Evolutionary conservation across 2,797 vertebrate species (phyloP).

Genomic region (Zenarchopterus dispar): DNA sequence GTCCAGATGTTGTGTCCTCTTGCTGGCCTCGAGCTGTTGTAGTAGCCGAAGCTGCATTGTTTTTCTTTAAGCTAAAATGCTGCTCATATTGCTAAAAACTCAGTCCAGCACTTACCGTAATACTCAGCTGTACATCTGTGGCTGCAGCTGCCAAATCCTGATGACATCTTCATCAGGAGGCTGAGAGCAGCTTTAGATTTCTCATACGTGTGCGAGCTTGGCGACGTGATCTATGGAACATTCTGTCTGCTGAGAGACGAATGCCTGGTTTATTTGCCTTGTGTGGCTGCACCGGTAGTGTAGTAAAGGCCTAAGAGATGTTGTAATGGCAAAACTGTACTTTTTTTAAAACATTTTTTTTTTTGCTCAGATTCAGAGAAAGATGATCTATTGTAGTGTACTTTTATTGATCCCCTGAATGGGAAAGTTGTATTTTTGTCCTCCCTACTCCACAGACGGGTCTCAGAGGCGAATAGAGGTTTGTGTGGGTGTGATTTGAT

Average conservation of each 20-base stretch:
- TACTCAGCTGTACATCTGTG: constrained; percentile 11
- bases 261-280: constrained; percentile 46
- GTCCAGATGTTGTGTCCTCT: constrained; percentile 77
- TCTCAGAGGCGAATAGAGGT: too few relatives aligned
- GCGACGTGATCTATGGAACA: constrained; percentile 34
- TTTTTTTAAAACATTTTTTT: too few relatives aligned
- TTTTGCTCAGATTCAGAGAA: too few relatives aligned
- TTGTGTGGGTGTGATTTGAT: too few relatives aligned
- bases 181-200: constrained; percentile 44
- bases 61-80: constrained; percentile 43
- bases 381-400: too few relatives aligned
- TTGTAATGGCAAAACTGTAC: too few relatives aligned
- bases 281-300: constrained; percentile 25
- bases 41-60: constrained; percentile 35
- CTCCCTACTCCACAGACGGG: too few relatives aligned
- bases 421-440: too few relatives aligned
- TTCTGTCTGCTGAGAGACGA: constrained; percentile 31
- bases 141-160: constrained; percentile 13
- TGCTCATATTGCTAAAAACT: constrained; percentile 51
- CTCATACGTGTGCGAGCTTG: constrained; percentile 53
- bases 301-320: constrained; percentile 32
- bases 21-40: constrained; percentile 56
- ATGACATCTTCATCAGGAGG: constrained; percentile 58
- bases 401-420: too few relatives aligned
- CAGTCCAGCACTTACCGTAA: constrained; percentile 2